Percentiles rank a stretch among this genome's conserved stretches.
phyloP scores from a whole-genome alignment of 1,140 invertebrate genomes.

The Periplaneta americana region DNA sequence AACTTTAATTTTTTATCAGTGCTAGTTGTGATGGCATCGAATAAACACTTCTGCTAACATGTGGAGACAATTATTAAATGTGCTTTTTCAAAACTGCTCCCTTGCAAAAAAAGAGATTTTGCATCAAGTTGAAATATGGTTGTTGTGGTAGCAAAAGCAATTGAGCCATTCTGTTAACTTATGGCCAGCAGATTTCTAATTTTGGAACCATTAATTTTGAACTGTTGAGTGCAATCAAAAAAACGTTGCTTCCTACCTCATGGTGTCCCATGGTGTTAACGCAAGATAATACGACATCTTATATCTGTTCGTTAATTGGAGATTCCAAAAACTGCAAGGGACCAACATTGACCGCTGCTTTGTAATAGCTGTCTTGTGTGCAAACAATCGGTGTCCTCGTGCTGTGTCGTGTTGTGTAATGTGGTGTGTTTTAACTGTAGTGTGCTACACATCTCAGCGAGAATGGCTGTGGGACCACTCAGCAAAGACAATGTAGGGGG shows the following conservation, averaged over 20 bases:
- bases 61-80: not conserved
- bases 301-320: not conserved
- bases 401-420: not conserved
- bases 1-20: not conserved
- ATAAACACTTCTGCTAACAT: not conserved
- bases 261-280: not conserved
- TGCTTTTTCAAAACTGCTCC: not conserved
- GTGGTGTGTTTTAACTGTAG: not conserved
- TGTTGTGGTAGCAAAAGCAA: not conserved
- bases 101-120: not conserved
- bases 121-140: not conserved
- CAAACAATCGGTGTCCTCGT: not conserved
- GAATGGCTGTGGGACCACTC: conserved; percentile 12
- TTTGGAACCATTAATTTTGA: not conserved
- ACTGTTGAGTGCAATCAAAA: conserved; percentile 2
- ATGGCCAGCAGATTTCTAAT: not conserved
- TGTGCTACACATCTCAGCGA: not conserved
- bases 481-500: not conserved
- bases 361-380: not conserved
- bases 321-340: not conserved
- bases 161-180: not conserved
- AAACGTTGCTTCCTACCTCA: conserved; percentile 3
- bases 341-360: not conserved
- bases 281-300: too few relatives aligned
- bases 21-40: not conserved